Conservation (phyloP, 2,113 vertebrate genomes). For the Cottus gobio region DNA sequence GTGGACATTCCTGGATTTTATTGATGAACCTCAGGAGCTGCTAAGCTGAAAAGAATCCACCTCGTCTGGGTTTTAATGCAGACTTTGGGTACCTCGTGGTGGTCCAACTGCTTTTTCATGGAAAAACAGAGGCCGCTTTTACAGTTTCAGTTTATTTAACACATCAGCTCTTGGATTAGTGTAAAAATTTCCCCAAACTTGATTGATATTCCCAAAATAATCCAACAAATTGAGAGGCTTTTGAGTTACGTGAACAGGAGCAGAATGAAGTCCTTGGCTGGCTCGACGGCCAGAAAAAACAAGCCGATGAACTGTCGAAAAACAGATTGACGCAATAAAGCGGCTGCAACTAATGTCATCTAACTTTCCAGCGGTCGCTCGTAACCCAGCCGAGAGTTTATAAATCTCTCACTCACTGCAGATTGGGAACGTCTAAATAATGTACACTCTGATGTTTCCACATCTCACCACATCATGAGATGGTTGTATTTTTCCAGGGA, state of each 20-base stretch:
- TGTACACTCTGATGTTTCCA: slow-evolving; percentile 68
- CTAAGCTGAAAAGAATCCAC: slow-evolving; percentile 44
- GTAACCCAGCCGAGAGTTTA: slow-evolving; percentile 43
- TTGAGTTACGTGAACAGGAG: neutral
- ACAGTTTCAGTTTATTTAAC: slow-evolving; percentile 48
- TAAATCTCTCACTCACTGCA: slow-evolving; percentile 66
- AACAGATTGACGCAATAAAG: slow-evolving; percentile 30
- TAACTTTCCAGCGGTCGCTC: slow-evolving; percentile 55
- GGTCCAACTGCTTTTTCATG: slow-evolving; percentile 16
- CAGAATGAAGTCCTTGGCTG: slow-evolving; percentile 17
- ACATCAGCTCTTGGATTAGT: slow-evolving; percentile 22
- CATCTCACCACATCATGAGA: slow-evolving; percentile 55
- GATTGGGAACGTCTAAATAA: slow-evolving; percentile 62
- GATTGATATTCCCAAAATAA: slow-evolving; percentile 22
- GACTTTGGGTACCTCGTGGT: too few species aligned
- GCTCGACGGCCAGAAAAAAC: slow-evolving; percentile 1
- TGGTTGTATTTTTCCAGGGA: slow-evolving; percentile 71
- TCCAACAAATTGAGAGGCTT: neutral
- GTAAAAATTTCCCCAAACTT: neutral
- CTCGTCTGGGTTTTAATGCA: slow-evolving; percentile 29
- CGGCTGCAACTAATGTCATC: slow-evolving; percentile 47
- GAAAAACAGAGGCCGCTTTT: neutral
- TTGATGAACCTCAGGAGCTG: slow-evolving; percentile 16
- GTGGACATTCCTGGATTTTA: slow-evolving; percentile 11
- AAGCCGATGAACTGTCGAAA: neutral